phyloP scores from a whole-genome alignment of 2,797 vertebrate species.

The Catharus ustulatus region DNA sequence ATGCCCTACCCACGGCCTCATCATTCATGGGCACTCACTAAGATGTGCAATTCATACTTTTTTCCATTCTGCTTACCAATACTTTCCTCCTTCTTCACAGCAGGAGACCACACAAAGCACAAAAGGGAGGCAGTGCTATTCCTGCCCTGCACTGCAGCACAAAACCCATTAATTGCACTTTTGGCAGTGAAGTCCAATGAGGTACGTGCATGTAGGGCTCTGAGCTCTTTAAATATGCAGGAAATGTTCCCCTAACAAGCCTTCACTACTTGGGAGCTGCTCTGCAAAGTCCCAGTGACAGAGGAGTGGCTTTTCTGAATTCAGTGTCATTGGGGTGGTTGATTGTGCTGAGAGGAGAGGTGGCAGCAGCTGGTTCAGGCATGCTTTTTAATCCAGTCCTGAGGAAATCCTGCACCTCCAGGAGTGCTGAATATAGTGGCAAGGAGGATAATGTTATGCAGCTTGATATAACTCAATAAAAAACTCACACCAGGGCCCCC shows the following conservation, averaged over 20 bases:
- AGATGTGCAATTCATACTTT: neutral
- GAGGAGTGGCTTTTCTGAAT: neutral
- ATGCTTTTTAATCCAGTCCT: neutral
- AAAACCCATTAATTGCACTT: slow-evolving; percentile 60
- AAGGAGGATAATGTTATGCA: neutral
- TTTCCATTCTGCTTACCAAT: neutral
- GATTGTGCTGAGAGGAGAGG: neutral
- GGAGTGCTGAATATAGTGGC: neutral
- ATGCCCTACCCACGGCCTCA: neutral
- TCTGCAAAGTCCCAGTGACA: neutral
- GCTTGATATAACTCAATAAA: neutral
- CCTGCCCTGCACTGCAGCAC: slow-evolving; percentile 17
- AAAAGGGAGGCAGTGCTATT: slow-evolving; percentile 6
- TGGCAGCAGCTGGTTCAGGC: neutral
- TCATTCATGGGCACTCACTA: neutral
- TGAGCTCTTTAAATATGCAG: slow-evolving; percentile 39
- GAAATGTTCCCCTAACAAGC: neutral
- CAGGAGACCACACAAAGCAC: neutral
- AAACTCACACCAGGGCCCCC: neutral
- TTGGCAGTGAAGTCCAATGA: slow-evolving; percentile 28
- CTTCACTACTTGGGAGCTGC: neutral
- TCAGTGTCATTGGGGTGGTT: neutral
- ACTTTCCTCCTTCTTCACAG: neutral
- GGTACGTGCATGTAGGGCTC: neutral
- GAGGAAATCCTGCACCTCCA: neutral